A percentile compares a stretch with the other conserved stretches of the same genome.
These are phyloP conservation scores for Sciurus carolinensis DNA, from an alignment of 2,797 vertebrate genomes.

Conservation along the genomic window DNA sequence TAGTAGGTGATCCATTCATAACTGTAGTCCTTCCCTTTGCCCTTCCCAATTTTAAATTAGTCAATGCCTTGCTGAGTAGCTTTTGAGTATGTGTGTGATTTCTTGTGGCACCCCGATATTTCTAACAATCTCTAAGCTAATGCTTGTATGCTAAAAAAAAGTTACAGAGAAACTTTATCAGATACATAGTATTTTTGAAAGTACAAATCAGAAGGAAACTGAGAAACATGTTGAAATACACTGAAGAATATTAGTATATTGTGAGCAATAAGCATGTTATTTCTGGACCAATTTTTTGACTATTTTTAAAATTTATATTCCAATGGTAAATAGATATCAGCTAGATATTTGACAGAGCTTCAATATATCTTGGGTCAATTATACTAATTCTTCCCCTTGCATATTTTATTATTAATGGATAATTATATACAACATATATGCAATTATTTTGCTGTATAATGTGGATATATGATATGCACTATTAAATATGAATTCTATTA, in stretches of 20 bases:
- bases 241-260: not conserved
- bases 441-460: not conserved
- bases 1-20: too few relatives aligned
- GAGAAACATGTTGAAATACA: not conserved
- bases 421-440: not conserved
- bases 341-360: not conserved
- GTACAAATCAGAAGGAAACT: not conserved
- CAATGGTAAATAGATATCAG: not conserved
- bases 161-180: not conserved
- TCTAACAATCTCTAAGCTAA: not conserved
- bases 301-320: constrained; percentile 18
- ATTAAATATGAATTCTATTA: not conserved
- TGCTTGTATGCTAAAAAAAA: not conserved
- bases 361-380: not conserved
- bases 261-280: not conserved
- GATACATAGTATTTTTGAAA: not conserved
- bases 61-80: too few relatives aligned
- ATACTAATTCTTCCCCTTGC: not conserved
- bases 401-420: constrained; percentile 29
- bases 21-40: too few relatives aligned
- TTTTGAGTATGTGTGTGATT: too few relatives aligned
- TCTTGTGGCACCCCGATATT: too few relatives aligned
- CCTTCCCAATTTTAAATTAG: too few relatives aligned
- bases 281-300: not conserved
- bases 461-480: not conserved